Base-by-base conservation (phyloP, 64 coral and sea anemone species). In the Actinia tenebrosa region DNA sequence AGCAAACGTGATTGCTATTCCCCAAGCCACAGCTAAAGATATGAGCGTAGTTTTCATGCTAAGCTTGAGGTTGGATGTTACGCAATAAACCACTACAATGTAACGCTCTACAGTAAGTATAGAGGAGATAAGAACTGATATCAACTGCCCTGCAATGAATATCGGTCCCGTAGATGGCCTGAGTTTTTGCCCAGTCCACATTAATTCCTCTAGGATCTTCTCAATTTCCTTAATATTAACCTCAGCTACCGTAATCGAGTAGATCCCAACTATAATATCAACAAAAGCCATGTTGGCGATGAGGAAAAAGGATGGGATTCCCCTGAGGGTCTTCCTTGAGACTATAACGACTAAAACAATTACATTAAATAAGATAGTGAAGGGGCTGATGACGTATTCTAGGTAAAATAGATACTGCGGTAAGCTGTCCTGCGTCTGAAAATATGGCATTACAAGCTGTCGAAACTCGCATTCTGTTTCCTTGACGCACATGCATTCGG, bases 41-140 rank as follows among this genome's bases (percentile, higher is more conserved):
- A 89, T 81, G 25, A 93, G 84, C 16, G 83, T 84, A 44, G 18
- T 16, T 42, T 89, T 83, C 23, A 66, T 89, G 85, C 77, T 71
- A 61, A 96, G 77, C 52, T 84, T 88, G 18, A 83, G 87, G 46
- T 78, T 89, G 16, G 94, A 88, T 10, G 30, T 93, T 79, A 93
- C 86, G 58, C 94, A 96, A 84, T 90, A 92, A 71, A 96, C 80
- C 16, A 96, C 84, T 2, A 84, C 91, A 25, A 96, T 77, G 54
- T 92, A 96, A 72, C 91, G 92, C 61, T 96, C 94, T 71, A 96
- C 69, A 3, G 94, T 96, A 16, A 96, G 62, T n/a, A 96, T 62
- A n/a, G 92, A 78, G 30, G 94, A 87, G 60, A 96, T 96, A 42
- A 77, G 84, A 2, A 93, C 91, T 10, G 94, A 91, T 66, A 93